Evolutionary conservation across 2,797 vertebrate genomes (phyloP), one percentile per base, ranked within the genome.

Genomic region (Cercopithecus neglectus): DNA sequence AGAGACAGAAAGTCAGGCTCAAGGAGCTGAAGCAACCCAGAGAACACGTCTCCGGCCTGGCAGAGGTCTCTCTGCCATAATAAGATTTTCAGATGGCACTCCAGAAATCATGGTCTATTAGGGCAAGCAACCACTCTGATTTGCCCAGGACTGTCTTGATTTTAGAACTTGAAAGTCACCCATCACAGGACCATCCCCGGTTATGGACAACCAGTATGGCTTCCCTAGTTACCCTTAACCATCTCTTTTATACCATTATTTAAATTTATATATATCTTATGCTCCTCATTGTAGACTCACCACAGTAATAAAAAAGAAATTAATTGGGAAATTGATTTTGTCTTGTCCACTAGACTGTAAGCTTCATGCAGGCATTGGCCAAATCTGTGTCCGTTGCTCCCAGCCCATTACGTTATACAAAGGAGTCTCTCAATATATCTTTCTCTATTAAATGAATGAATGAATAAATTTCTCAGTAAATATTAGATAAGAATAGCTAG

Each of bases 321-420:
- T 48, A 53, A 26, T 44, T 64, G 57, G 61, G 53, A 94, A 95
- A 93, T 94, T 92, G 75, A 78, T 83, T 94, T 86, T 91, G 53
- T 91, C 78, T 88, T 78, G 53, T 93, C 72, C 79, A 48, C 74
- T 39, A 19, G 14, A 86, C 61, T 74, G 19, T 55, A 70, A 91
- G 48, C 79, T 91, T 91, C 83, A 50, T 21, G 50, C 13, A 44
- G 61, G 72, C 93, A 84, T 48, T 75, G 78, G 75, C 92, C 94
- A 64, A 89, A 59, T 74, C 26, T 39, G 44, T 44, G 53, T 61
- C 61, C 55, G n/a, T 89, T 36, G 14, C 44, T 72, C 50, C 89
- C 86, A 26, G 64, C 10, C 64, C 80, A 61, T 50, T 44, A 76
- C 30, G 19, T 75, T 59, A 67, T 44, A 36, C 48, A 92, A 44